Evolutionary conservation across 1,140 invertebrate genomes (phyloP), one percentile per base, ranked within the genome.

Genomic region (Cydia pomonella): DNA sequence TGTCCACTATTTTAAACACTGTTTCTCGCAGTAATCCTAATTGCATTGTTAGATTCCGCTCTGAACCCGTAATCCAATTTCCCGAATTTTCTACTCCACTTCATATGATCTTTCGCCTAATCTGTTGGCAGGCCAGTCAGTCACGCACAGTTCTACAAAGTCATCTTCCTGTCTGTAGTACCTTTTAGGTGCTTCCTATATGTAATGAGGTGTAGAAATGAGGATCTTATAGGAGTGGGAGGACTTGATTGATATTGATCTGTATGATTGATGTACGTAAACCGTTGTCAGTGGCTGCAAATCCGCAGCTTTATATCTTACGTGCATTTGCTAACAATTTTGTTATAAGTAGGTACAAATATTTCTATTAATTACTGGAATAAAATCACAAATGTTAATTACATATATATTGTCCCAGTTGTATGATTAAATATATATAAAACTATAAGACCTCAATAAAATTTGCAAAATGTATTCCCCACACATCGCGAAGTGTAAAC

Each of bases 401-500:
- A 23, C 18, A 18, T 18, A 59, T 7, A 23, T 59, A 59, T 23
- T 59, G 53, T 23, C 9, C 2, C 21, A 23, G 53, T 59, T 59
- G 21, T 59, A 23, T 10, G n/a, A 59, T 3, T 59, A 21, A 21
- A 59, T 59, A 59, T 59, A 2, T 23, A 23, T 9, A 59, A 59
- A 23, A 10, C 5, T 59, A 18, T 18, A 27, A 9, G 66, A 23
- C 23, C 12, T 18, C 9, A 69, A 73, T 72, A 38, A 21, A 71
- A 63, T 62, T 72, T 59, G 64, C 64, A 69, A 73, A 73, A 7
- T 23, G 50, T 66, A 62, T 72, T 74, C 75, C 44, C 50, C 62
- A 18, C 12, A 69, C 53, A 41, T 69, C 64, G 78, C 72, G 73
- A 73, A 53, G 77, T 84, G 82, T 85, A 82, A 88, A 82, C 44